Conservation (phyloP, 2,797 vertebrate genomes). For the Eutrigla gurnardus region DNA sequence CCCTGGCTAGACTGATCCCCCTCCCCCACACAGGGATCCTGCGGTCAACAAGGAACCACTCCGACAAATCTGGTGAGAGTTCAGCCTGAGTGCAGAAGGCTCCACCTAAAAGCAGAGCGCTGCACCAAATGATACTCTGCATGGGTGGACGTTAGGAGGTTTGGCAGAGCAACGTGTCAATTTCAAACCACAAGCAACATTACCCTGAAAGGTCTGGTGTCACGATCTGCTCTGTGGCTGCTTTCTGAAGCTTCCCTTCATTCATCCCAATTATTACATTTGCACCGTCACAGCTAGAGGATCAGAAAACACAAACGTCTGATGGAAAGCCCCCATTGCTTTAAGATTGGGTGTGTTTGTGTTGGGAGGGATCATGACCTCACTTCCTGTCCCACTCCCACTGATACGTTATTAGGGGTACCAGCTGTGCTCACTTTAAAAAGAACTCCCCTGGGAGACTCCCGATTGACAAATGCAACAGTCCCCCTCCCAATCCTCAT, state of each 20-base stretch:
- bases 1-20: conserved; percentile 54
- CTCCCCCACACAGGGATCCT: conserved; percentile 56
- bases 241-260: conserved; percentile 39
- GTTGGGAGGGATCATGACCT: conserved; percentile 58
- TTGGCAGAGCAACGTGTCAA: conserved; percentile 49
- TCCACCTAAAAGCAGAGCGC: conserved; percentile 49
- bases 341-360: conserved; percentile 28
- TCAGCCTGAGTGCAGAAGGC: conserved; percentile 67
- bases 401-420: conserved; percentile 69
- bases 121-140: conserved; percentile 54
- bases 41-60: conserved; percentile 56
- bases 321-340: conserved; percentile 38
- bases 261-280: conserved; percentile 52
- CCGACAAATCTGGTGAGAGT: conserved; percentile 58
- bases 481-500: conserved; percentile 70
- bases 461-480: conserved; percentile 65
- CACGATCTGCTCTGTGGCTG: conserved; percentile 36
- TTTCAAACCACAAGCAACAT: conserved; percentile 55
- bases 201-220: conserved; percentile 47
- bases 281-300: conserved; percentile 29
- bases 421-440: conserved; percentile 81
- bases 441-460: conserved; percentile 68
- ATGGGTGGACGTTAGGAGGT: conserved; percentile 25
- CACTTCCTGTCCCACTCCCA: conserved; percentile 77
- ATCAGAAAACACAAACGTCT: conserved; percentile 28